phyloP scores from a whole-genome alignment of 2,113 vertebrate species.

The Ictalurus punctatus region DNA sequence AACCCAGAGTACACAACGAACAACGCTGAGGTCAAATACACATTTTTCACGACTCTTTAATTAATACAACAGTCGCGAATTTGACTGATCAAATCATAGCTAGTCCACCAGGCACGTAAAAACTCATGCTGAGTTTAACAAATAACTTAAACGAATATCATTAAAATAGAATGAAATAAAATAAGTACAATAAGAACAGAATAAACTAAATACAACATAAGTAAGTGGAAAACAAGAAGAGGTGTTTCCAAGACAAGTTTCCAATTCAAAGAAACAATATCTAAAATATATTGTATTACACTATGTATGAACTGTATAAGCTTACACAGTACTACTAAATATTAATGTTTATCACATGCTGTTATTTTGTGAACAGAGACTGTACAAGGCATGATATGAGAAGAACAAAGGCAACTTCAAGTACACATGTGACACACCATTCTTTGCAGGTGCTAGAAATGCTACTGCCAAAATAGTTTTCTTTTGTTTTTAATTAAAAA shows the following conservation, averaged over 20 bases:
- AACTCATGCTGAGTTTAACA: too few species aligned
- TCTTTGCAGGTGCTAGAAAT: slow-evolving; percentile 82
- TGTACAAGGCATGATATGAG: slow-evolving; percentile 87
- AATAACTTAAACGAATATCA: too few species aligned
- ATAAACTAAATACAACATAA: too few species aligned
- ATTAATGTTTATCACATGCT: not conserved
- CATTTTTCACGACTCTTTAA: not conserved
- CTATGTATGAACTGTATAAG: not conserved
- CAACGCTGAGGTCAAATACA: not conserved
- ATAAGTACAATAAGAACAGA: too few species aligned
- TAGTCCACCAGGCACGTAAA: not conserved
- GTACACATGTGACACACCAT: slow-evolving; percentile 87
- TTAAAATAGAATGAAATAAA: too few species aligned
- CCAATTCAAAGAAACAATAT: not conserved
- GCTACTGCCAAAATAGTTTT: slow-evolving; percentile 70
- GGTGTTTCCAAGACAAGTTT: not conserved
- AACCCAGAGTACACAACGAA: not conserved
- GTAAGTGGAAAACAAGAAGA: not conserved
- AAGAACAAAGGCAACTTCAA: slow-evolving; percentile 87
- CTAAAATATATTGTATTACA: not conserved
- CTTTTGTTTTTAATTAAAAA: not conserved
- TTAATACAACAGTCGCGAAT: not conserved
- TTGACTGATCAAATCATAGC: not conserved
- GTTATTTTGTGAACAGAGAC: slow-evolving; percentile 72
- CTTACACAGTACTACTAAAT: not conserved